A percentile compares a stretch with the other conserved stretches of the same genome.
Conservation (phyloP, 2,888 invertebrate genomes). For the Zygothrica quintamaculata region DNA sequence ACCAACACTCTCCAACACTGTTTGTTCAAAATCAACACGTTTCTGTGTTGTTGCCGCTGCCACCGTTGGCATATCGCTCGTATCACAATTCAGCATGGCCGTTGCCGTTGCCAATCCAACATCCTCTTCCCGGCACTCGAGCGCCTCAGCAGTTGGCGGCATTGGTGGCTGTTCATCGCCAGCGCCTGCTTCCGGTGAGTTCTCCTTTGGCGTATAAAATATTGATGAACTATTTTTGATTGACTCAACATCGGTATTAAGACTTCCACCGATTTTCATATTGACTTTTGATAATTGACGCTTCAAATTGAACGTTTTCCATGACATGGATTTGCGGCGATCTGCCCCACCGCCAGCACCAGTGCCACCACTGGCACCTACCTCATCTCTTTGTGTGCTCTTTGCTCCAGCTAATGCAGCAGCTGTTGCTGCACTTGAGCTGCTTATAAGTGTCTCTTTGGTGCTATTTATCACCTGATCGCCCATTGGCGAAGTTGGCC, state of each 20-base stretch:
- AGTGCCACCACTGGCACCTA: conserved; percentile 11
- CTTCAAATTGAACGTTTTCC: conserved; percentile 92
- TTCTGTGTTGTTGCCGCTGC: conserved; percentile 40
- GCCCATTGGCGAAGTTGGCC: conserved; percentile 84
- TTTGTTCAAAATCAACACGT: conserved; percentile 83
- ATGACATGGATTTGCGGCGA: conserved; percentile 88
- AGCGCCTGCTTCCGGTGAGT: conserved; percentile 66
- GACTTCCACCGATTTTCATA: conserved; percentile 82
- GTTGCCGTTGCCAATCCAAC: conserved; percentile 54
- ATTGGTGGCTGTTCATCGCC: conserved; percentile 42
- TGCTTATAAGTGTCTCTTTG: conserved; percentile 82
- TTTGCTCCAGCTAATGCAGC: conserved; percentile 59
- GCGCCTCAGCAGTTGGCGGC: conserved; percentile 40
- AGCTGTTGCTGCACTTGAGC: conserved; percentile 49
- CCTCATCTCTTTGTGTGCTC: conserved; percentile 74
- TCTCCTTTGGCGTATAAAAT: conserved; percentile 79
- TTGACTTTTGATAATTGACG: conserved; percentile 92
- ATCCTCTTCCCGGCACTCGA: conserved; percentile 66
- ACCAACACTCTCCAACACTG: conserved; percentile 80
- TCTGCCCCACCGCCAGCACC: conserved; percentile 50
- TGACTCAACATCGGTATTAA: conserved; percentile 82
- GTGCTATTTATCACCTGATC: conserved; percentile 57
- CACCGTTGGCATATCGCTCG: conserved; percentile 16
- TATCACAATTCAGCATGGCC: conserved; percentile 60
- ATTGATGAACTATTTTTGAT: conserved; percentile 84